A percentile compares a stretch with the other conserved stretches of the same genome.
These are phyloP conservation scores for Pristionchus arcanus DNA, from an alignment of 2,888 invertebrate species.

Conservation along the genomic window DNA sequence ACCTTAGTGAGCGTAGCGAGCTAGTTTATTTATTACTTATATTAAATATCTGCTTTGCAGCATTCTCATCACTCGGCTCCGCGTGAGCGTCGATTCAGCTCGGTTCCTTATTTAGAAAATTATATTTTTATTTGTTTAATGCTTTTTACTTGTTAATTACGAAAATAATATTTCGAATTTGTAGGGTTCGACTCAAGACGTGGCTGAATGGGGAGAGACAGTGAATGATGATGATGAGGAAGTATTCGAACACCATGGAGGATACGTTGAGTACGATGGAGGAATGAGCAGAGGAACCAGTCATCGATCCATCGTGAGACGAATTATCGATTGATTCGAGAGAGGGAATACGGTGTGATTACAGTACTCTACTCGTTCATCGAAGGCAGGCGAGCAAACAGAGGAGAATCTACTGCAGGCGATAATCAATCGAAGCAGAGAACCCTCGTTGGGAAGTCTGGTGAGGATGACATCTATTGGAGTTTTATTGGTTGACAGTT, in stretches of 20 bases:
- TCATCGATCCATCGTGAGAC: conserved; percentile 42
- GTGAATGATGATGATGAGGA: conserved; percentile 30
- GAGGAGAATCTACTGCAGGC: conserved; percentile 55
- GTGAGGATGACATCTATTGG: background rate
- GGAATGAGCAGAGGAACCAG: conserved; percentile 28
- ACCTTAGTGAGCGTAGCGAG: no score
- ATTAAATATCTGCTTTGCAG: background rate
- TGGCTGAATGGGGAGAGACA: conserved; percentile 45
- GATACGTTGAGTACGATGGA: conserved; percentile 37
- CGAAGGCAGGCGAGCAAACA: conserved; percentile 51
- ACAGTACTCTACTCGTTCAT: conserved; percentile 52
- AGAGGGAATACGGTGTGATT: conserved; percentile 6
- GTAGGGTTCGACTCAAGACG: conserved; percentile 15
- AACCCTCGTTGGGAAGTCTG: background rate
- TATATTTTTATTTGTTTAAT: background rate
- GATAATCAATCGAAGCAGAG: conserved; percentile 25
- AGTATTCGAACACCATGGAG: background rate
- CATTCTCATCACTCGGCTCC: background rate
- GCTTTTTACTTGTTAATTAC: no score
- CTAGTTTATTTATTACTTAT: background rate
- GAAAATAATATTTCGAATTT: background rate
- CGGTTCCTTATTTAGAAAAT: background rate
- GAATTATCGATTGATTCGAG: background rate
- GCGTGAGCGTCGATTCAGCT: conserved; percentile 20
- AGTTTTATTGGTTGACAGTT: no score